A percentile compares a stretch with the other conserved stretches of the same genome.
Evolutionary conservation across 2,113 vertebrate species (phyloP).

Genomic region (Nanorana parkeri): DNA sequence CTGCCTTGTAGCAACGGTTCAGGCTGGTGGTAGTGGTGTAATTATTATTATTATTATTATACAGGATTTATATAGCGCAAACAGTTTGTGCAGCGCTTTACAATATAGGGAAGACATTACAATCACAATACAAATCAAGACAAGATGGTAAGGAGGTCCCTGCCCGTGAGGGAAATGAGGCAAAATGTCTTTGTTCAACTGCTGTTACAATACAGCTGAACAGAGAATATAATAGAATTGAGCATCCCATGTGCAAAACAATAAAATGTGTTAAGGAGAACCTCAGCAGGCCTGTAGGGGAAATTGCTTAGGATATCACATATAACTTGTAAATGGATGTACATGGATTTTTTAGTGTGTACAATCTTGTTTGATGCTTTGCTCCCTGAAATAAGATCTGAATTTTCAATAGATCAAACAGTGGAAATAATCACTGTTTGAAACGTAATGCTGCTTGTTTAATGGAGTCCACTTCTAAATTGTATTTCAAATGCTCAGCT

Average conservation of each 20-base stretch:
- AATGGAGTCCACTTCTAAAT: background rate
- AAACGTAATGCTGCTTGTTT: conserved; percentile 9
- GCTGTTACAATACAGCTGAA: conserved; percentile 47
- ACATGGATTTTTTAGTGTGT: conserved; percentile 33
- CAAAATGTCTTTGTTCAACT: conserved; percentile 44
- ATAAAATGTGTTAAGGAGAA: conserved; percentile 33
- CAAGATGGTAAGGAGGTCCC: too few species aligned
- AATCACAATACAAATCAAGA: too few species aligned
- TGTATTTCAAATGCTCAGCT: conserved; percentile 5
- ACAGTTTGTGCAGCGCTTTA: too few species aligned
- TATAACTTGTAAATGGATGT: conserved; percentile 50
- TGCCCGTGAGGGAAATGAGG: too few species aligned
- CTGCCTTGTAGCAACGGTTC: too few species aligned
- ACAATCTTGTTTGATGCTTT: conserved; percentile 22
- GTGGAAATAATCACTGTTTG: conserved; percentile 12
- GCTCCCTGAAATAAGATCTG: background rate
- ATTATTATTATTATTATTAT: too few species aligned
- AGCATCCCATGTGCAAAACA: conserved; percentile 22
- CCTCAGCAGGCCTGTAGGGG: conserved; percentile 31
- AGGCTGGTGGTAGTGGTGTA: too few species aligned
- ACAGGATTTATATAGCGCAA: too few species aligned
- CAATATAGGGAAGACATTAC: too few species aligned
- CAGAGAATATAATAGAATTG: conserved; percentile 51
- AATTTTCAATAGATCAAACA: conserved; percentile 35
- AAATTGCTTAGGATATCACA: conserved; percentile 49